Percentiles rank a stretch among this genome's conserved stretches.
Evolutionary conservation across 2,888 invertebrate genomes (phyloP).

Genomic region (Diplazon laetatorius): DNA sequence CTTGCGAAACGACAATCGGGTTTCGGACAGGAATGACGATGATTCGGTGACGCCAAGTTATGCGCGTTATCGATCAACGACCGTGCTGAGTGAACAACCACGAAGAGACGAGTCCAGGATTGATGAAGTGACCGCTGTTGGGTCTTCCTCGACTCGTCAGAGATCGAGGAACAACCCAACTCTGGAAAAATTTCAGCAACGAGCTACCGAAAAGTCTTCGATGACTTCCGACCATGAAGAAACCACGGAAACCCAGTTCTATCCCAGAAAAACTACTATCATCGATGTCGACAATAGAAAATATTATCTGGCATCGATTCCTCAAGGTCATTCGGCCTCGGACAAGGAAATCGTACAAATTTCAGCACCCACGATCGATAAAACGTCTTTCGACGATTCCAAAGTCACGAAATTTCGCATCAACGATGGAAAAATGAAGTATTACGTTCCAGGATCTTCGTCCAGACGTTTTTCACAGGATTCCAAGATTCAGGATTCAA

Average conservation of each 20-base stretch:
- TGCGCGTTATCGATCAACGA: slow-evolving; percentile 26
- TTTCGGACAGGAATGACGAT: slow-evolving; percentile 4
- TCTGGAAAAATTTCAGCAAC: slow-evolving; percentile 20
- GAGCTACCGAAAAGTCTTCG: slow-evolving; percentile 21
- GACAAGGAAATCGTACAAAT: neutral
- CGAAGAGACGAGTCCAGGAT: slow-evolving; percentile 29
- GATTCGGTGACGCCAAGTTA: slow-evolving; percentile 25
- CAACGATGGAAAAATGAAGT: slow-evolving; percentile 46
- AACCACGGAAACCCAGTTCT: neutral
- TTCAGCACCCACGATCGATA: no score
- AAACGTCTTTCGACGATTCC: neutral
- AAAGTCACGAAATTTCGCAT: neutral
- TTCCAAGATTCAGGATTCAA: neutral
- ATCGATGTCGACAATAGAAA: slow-evolving; percentile 51
- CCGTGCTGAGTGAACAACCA: neutral
- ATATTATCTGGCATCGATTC: slow-evolving; percentile 50
- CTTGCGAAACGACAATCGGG: slow-evolving; percentile 43
- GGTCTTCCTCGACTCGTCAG: slow-evolving; percentile 52
- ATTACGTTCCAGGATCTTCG: slow-evolving; percentile 52
- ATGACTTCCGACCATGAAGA: neutral
- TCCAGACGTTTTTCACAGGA: slow-evolving; percentile 14
- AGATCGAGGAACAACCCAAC: slow-evolving; percentile 27
- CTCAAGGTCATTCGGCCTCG: neutral
- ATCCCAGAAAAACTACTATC: neutral
- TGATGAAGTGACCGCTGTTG: slow-evolving; percentile 19